Evolutionary conservation across 2,113 vertebrate genomes (phyloP).

Genomic region (Marmota flaviventris): DNA sequence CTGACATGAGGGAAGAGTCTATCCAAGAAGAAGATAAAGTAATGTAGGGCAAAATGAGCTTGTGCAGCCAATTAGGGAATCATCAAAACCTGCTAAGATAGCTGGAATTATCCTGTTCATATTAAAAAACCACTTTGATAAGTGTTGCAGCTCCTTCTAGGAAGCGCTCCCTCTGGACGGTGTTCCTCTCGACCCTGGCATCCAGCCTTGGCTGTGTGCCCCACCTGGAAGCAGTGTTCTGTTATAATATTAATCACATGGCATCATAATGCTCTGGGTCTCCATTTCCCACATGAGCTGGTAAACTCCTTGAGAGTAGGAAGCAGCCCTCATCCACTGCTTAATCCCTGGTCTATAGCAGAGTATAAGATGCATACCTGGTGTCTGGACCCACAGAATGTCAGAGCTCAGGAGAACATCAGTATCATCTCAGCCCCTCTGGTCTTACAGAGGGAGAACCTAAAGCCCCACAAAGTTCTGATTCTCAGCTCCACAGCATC

Average conservation of each 20-base stretch:
- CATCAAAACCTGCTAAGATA: background rate
- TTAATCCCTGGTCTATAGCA: background rate
- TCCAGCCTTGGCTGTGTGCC: background rate
- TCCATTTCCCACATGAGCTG: background rate
- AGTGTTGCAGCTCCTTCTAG: background rate
- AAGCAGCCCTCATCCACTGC: background rate
- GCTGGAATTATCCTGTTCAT: background rate
- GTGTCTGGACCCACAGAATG: background rate
- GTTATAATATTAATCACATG: background rate
- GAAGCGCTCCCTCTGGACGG: background rate
- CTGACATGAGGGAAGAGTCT: constrained; percentile 57
- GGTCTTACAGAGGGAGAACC: background rate
- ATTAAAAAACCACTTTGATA: constrained; percentile 49
- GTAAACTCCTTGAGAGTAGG: background rate
- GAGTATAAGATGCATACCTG: background rate
- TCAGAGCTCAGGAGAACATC: background rate
- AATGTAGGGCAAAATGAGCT: constrained; percentile 59
- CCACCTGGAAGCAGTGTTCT: background rate
- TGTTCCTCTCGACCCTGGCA: background rate
- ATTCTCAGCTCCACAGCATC: background rate
- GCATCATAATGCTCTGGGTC: background rate
- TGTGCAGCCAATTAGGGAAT: constrained; percentile 36
- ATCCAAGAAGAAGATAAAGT: constrained; percentile 76
- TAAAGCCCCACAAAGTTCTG: fast-evolving
- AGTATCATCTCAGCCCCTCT: fast-evolving